A percentile compares a stretch with the other conserved stretches of the same genome.
phyloP scores from a whole-genome alignment of 2,888 invertebrate genomes.

The Metalampra italica region DNA sequence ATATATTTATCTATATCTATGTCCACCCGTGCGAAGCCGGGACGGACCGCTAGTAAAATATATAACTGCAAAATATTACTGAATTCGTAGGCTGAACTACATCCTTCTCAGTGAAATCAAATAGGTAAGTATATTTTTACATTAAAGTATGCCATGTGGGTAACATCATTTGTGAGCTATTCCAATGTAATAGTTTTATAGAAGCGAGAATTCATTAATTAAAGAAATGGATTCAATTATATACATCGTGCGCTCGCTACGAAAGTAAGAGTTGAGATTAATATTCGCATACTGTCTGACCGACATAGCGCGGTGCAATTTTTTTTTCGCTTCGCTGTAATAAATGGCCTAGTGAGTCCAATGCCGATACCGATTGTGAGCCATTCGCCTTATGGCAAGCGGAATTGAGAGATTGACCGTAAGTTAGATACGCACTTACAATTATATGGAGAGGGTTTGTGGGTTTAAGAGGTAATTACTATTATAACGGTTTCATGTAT shows the following conservation, averaged over 20 bases:
- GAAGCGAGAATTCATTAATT: not conserved
- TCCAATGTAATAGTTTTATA: not conserved
- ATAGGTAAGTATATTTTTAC: no score
- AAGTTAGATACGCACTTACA: not conserved
- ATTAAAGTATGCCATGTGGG: no score
- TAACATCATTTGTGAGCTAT: no score
- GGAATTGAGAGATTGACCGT: not conserved
- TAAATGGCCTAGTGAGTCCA: not conserved
- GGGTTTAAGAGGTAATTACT: no score
- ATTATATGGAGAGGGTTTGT: not conserved
- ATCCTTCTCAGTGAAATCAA: no score
- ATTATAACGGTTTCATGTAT: no score
- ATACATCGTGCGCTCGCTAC: slow-evolving; percentile 1
- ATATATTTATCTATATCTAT: no score
- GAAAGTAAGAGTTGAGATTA: slow-evolving; percentile 12
- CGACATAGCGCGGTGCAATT: not conserved
- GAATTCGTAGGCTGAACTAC: no score
- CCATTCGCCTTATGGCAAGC: not conserved
- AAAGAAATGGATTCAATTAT: slow-evolving; percentile 9
- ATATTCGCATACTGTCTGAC: slow-evolving; percentile 1
- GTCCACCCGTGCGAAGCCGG: no score
- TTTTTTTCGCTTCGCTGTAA: not conserved
- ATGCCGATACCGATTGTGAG: not conserved
- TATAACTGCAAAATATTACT: no score
- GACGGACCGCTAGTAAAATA: no score